phyloP scores from a whole-genome alignment of 2,797 vertebrate genomes.

The Anguilla marmorata region DNA sequence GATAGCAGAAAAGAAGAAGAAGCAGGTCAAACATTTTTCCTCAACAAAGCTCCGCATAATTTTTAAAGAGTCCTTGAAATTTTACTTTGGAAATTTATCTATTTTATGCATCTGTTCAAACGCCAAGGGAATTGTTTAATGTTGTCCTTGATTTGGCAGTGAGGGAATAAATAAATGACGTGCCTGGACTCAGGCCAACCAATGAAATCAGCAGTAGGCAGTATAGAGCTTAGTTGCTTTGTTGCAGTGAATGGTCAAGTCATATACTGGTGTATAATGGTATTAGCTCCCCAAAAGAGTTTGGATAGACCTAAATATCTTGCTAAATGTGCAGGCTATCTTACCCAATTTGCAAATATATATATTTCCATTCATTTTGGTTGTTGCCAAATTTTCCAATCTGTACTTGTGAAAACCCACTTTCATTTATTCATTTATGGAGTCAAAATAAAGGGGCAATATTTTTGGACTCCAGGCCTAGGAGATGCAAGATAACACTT shows the following conservation, averaged over 20 bases:
- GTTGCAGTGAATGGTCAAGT: neutral
- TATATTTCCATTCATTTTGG: neutral
- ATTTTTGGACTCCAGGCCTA: neutral
- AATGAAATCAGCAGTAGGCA: neutral
- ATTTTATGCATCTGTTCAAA: neutral
- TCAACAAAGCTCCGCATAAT: neutral
- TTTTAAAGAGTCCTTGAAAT: neutral
- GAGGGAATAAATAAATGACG: neutral
- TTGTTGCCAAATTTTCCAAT: neutral
- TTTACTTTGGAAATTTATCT: neutral
- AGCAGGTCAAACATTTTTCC: neutral
- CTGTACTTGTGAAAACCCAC: neutral
- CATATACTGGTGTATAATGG: neutral
- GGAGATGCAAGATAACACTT: neutral
- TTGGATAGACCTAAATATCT: no score
- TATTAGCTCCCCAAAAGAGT: no score
- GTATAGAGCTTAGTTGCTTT: neutral
- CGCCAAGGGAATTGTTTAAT: neutral
- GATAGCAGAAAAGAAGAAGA: constrained; percentile 10
- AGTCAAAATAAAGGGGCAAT: neutral
- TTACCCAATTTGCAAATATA: neutral
- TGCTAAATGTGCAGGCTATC: neutral
- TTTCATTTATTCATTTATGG: neutral
- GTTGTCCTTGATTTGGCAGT: neutral
- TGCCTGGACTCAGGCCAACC: neutral